phyloP scores from a whole-genome alignment of 1,140 invertebrate genomes.

The Thereuonema tuberculata region DNA sequence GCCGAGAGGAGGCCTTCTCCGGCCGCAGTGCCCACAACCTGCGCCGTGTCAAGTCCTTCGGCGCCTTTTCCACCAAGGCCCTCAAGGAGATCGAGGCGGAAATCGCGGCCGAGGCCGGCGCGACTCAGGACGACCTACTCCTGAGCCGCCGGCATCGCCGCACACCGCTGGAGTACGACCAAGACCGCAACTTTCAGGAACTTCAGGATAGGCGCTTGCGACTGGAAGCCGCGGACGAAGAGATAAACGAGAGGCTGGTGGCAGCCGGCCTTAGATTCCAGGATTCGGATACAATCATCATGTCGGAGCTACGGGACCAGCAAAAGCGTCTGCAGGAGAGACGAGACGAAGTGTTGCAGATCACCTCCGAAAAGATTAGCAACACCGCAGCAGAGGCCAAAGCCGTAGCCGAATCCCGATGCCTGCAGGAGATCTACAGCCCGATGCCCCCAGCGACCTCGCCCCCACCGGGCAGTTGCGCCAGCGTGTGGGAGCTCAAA shows the following conservation, averaged over 20 bases:
- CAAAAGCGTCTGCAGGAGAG: too few species aligned
- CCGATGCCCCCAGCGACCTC: background rate
- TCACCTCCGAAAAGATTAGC: too few species aligned
- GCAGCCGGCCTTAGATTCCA: background rate
- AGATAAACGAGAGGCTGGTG: background rate
- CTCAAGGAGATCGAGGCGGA: slow-evolving; percentile 15
- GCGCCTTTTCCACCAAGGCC: slow-evolving; percentile 17
- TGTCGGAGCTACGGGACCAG: too few species aligned
- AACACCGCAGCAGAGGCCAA: too few species aligned
- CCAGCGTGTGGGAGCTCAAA: slow-evolving; percentile 6
- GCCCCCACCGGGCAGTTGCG: background rate
- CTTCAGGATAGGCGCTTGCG: background rate
- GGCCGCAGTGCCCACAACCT: background rate
- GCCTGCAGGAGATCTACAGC: background rate
- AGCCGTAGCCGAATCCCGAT: too few species aligned
- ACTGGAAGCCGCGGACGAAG: background rate
- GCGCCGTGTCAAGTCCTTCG: slow-evolving; percentile 14
- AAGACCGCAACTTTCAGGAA: background rate
- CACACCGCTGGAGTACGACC: background rate
- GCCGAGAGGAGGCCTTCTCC: background rate
- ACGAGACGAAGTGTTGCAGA: too few species aligned
- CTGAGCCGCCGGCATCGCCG: background rate
- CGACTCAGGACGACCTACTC: slow-evolving; percentile 4
- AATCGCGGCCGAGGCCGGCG: background rate
- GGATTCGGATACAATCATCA: too few species aligned